phyloP scores from a whole-genome alignment of 2,113 vertebrate genomes.

The Petrocephalus microphthalmus region DNA sequence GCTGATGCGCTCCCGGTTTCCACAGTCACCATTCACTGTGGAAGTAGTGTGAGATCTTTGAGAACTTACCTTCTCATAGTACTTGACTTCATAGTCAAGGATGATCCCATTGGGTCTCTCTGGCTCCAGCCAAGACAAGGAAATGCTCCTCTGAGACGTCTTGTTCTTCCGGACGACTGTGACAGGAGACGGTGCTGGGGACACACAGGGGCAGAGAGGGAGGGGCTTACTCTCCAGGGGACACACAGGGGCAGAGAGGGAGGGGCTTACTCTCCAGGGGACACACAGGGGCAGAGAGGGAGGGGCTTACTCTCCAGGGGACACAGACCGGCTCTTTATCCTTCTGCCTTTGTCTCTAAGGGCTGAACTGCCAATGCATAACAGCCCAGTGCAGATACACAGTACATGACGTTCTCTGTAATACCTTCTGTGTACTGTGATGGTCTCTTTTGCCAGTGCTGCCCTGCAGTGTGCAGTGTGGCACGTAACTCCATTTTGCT shows the following conservation, averaged over 20 bases:
- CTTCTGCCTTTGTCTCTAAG: background rate
- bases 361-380: background rate
- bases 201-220: conserved; percentile 26
- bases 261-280: conserved; percentile 32
- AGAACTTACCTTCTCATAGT: conserved; percentile 93
- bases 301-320: conserved; percentile 9
- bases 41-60: background rate
- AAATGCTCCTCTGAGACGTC: conserved; percentile 85
- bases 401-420: background rate
- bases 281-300: conserved; percentile 25
- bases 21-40: background rate
- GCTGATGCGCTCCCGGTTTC: background rate
- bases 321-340: background rate
- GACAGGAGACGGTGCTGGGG: conserved; percentile 85
- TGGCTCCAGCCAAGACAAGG: conserved; percentile 89
- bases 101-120: conserved; percentile 96
- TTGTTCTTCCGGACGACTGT: conserved; percentile 83
- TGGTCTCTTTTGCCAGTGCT: background rate
- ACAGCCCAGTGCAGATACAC: background rate
- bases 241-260: conserved; percentile 25
- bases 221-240: conserved; percentile 32
- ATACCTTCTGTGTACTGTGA: conserved; percentile 14
- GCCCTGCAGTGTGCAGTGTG: background rate
- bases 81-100: conserved; percentile 97
- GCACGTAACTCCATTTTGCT: background rate